Base-by-base conservation (phyloP, 2,888 invertebrate genomes). In the Boloria selene region DNA sequence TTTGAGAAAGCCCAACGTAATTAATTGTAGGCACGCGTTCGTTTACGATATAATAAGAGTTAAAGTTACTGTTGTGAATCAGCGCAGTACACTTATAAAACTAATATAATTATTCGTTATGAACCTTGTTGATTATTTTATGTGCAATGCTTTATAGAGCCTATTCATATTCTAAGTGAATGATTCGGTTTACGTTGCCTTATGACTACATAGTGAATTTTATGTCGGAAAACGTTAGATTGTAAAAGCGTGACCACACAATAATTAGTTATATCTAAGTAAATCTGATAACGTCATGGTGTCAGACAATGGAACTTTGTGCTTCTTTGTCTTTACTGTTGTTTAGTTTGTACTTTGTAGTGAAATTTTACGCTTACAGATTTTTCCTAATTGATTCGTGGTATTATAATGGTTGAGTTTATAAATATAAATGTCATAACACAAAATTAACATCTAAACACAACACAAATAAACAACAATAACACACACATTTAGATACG, bases 211-310 rank as follows among this genome's bases (percentile, higher is more conserved):
- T 38, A 38, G 10, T 38, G 31, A 56, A 44, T 47, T 3, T 26
- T 47, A 18, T 55, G 44, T 59, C 49, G 18, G 44, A 51, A 59
- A 64, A 64, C 45, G 56, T 53, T 22, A 55, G 45, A 50, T 47
- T 49, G 65, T 67, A 68, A 84, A 83, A 85, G 85, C 85, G 83
- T 85, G 81, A 83, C 83, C 77, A 71, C 70, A 65, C 69, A 74
- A 81, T 80, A 82, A 82, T 80, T 83, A 83, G 75, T 71, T 65
- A 74, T 77, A 38, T 31, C 49, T 31, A 59, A 65, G 66, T 60
- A 65, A 54, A 74, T 68, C 68, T 77, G 84, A 85, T 85, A 81
- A 60, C 77, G 83, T 81, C 83, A 81, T 83, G 80, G 75, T 83
- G 84, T 78, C 72, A 71, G 70, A 78, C 79, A 77, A 79, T 81